Base-by-base conservation (phyloP, 2,113 vertebrate genomes). In the Indicator maculatus region DNA sequence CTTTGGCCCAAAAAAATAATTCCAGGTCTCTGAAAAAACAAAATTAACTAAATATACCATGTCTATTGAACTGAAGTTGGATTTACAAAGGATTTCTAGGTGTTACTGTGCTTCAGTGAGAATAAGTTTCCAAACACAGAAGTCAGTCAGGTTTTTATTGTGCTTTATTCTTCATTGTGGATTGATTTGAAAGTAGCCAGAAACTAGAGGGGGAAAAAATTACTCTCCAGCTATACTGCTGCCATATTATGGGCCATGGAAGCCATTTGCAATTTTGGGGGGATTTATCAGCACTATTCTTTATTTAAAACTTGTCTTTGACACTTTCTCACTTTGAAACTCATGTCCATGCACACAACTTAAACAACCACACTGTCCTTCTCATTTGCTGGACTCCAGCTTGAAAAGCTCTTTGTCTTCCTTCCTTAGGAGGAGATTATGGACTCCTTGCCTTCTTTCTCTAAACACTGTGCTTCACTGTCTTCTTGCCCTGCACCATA, bases 71-170 rank as follows among this genome's bases (percentile, higher is more conserved):
- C 18, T 50, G 45, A 72, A 21, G 16, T 16, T 60, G 45, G 14
- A 19, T 59, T 85, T 27, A 56, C 79, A 55, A 11, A 33, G 36
- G 36, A 20, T 55, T 63, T 73, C 75, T 83, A 88, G 19, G 47
- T 39, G 33, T 16, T 73, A 4, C 39, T 63, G n/a, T 88, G 27
- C 45, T 79, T 66, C 75, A 85, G 27, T 28, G 61, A 83, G 7
- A 76, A 20, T 2, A 79, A 39, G 65, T 89, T 83, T 87, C 79
- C 60, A 91, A 94, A 70, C n/a, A 79, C n/a, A 66, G 20, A 90
- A 67, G 13, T 72, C 31, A 60, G 33, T 21, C 24, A 38, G 60
- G 12, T 14, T 69, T 85, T 79, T 80, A 20, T 41, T 73, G 50
- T 45, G 9, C 36, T 85, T 66, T 21, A 12, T 33, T 36, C 24